Evolutionary conservation across 2,113 vertebrate species (phyloP).

Genomic region (Nematolebias whitei): DNA sequence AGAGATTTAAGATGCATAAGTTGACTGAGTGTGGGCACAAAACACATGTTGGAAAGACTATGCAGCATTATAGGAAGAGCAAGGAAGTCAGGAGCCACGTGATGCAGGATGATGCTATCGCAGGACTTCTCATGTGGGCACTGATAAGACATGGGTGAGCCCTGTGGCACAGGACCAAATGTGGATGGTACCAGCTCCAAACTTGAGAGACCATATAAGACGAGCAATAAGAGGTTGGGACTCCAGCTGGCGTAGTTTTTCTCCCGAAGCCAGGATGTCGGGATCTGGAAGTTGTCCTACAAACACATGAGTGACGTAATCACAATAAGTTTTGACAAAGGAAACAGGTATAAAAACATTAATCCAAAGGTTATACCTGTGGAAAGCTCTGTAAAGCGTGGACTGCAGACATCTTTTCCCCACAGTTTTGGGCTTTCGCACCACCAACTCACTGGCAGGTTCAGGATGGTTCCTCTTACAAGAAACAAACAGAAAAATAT

Average conservation of each 20-base stretch:
- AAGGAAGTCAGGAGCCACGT: too few relatives aligned
- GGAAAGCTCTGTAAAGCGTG: not conserved
- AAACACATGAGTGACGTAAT: not conserved
- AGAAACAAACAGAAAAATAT: too few relatives aligned
- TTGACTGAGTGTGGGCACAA: too few relatives aligned
- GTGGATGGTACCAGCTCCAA: not conserved
- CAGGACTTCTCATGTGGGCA: not conserved
- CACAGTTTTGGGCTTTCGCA: slow-evolving; percentile 1
- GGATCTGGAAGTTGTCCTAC: not conserved
- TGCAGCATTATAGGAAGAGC: too few relatives aligned
- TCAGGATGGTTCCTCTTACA: too few relatives aligned
- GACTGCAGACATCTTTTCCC: not conserved
- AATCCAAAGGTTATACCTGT: not conserved
- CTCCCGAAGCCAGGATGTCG: not conserved
- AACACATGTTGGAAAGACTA: too few relatives aligned
- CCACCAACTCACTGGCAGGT: not conserved
- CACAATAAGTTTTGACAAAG: not conserved
- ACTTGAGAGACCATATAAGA: not conserved
- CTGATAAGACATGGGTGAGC: not conserved
- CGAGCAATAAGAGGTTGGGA: not conserved
- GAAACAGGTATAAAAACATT: not conserved
- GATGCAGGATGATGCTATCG: too few relatives aligned
- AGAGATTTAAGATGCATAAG: too few relatives aligned
- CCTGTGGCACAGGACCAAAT: not conserved
- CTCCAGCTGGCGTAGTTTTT: not conserved